Base-by-base conservation (phyloP, 2,113 vertebrate species). In the Abramis brama region DNA sequence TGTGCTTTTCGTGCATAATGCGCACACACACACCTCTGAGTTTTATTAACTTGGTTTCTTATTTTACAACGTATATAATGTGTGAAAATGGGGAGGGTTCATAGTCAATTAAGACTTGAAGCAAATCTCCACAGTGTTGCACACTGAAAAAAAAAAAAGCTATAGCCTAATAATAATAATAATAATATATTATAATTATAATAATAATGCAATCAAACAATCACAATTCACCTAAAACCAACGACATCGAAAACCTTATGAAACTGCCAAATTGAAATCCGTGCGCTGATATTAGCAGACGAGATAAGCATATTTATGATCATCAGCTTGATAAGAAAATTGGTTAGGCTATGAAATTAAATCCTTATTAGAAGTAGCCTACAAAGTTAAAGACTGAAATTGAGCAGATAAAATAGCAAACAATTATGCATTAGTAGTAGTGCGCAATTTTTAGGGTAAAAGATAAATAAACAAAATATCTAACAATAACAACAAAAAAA, bases 1-100 rank as follows among this genome's bases (percentile, higher is more conserved):
- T 36, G 73, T 75, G 43, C n/a, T 75, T 75, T 27, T 23, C 73
- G n/a, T 75, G 73, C 1, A 50, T 75, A 50, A 75, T 50, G 70
- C 43, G 47, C 71, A 47, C 71, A 45, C 70, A 73, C 43, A 75
- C 43, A 75, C 73, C 73, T 50, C 39, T 47, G 27, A 47, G 71
- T 64, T 88, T 85, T 83, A 90, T 87, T 68, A 90, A 81, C 83
- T 76, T 85, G 64, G 85, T 68, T 88, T 73, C 60, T 43, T 52
- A 57, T 83, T 90, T 90, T 90, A 90, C 89, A 88, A 87, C 47
- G 87, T 87, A 87, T 33, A 68, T 90, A 86, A 90, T 90, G 89
- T 90, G 87, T 86, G 87, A 88, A 88, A 87, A 77, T 59, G 52
- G 85, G 83, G 80, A 64, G 52, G 39, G 74, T 77, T 77, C 73